Evolutionary conservation across 2,888 invertebrate species (phyloP), one percentile per base, ranked within the genome.

Genomic region (Notodonta dromedarius): DNA sequence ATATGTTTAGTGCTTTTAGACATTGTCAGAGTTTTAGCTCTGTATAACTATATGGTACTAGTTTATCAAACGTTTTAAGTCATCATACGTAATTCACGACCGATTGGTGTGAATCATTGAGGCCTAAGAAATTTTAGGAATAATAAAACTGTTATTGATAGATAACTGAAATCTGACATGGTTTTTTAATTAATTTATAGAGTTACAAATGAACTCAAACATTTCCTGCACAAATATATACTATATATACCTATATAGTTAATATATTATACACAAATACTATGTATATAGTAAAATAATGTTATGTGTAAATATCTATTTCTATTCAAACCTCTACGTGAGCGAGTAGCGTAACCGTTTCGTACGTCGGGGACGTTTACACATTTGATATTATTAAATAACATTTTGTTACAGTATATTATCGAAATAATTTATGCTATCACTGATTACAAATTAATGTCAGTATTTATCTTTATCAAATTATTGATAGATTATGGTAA

Each of bases 401-500:
- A 46, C n/a, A 46, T 46, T 4, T 46, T n/a, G 46, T n/a, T n/a
- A n/a, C 46, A 16, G 42, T 9, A 32, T 51, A 56, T 65, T 63
- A 59, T 52, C 32, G 24, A 13, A 16, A 50, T 50, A 50, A 50
- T 52, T 24, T 51, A 51, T 71, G 64, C 66, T 66, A 56, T 51
- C 48, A 24, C 55, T 58, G 68, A 69, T 75, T 70, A 71, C 39
- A 56, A 62, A 64, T 59, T 66, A 70, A 62, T 63, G 35, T 52
- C 61, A 14, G 7, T 35, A 52, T 51, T 48, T 77, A 78, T 78
- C 77, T 68, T 61, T 73, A 78, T 70, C 64, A 76, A 72, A 55
- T 55, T 55, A 55, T 72, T 71, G 67, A 66, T 74, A 75, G 76
- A 78, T 78, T 85, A 83, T 74, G 73, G 66, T 80, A 85, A 88